Evolutionary conservation across 2,888 invertebrate species (phyloP), one percentile per base, ranked within the genome.

Genomic region (Ormia ochracea): DNA sequence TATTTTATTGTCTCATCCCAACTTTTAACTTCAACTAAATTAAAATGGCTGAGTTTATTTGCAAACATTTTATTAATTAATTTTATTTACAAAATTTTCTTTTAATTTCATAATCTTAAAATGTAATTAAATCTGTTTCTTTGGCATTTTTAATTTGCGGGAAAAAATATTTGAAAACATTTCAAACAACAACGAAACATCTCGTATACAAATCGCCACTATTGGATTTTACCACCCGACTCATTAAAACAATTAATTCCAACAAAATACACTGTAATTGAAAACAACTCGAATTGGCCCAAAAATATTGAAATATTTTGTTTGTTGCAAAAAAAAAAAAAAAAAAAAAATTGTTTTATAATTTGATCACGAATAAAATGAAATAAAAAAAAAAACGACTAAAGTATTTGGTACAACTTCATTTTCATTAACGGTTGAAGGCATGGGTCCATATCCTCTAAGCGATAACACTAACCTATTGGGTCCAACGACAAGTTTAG

Each of bases 371-470:
- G 74, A 69, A 73, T 74, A 76, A 63, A 82, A 81, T 81, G 79
- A 54, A 81, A 82, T 72, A 31, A 23, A 78, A 81, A 78, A 75
- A 50, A 28, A 80, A 81, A 78, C 54, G 84, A 86, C 84, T 85
- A 85, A 89, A 90, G 89, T 89, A 84, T 90, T 89, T 89, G 89
- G 89, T 86, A 89, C 88, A 85, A 90, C 89, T 86, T 89, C 90
- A 88, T 90, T 89, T 84, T 89, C 90, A 85, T 89, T 90, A 85
- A 88, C 89, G 88, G 89, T 89, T 89, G 90, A 90, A 89, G 89
- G 90, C 87, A 90, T 90, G 90, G 90, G 90, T 86, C 90, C 90
- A 83, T 90, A 90, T 87, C 90, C 90, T 81, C 87, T 90, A 84
- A 89, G 88, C 85, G 90, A 90, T 87, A 89, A 89, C 88, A 89